These are phyloP conservation scores for Oreonectes daqikongensis DNA, from an alignment of 2,797 vertebrate genomes.

Conservation along the genomic window DNA sequence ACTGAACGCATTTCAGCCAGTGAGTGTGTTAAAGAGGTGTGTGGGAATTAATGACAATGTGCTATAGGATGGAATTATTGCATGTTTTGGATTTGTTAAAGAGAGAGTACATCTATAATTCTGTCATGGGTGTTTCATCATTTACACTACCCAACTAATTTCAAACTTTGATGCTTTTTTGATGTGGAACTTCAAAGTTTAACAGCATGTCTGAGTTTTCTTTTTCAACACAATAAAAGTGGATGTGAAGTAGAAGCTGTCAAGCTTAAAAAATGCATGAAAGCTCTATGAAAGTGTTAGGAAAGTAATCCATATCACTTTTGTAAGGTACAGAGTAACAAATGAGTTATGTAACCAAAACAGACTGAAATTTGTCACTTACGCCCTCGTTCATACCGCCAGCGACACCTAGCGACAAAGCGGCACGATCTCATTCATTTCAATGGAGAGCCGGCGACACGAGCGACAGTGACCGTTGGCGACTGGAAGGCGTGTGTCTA, in stretches of 20 bases:
- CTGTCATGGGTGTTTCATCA: background rate
- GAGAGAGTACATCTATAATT: background rate
- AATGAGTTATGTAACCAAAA: too few relatives aligned
- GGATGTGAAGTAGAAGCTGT: background rate
- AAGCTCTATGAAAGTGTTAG: background rate
- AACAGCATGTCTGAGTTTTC: too few relatives aligned
- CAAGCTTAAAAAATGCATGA: background rate
- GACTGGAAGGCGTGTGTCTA: too few relatives aligned
- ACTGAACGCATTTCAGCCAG: constrained; percentile 31
- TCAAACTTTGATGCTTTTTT: background rate
- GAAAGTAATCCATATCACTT: background rate
- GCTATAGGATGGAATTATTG: background rate
- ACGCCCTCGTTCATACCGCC: too few relatives aligned
- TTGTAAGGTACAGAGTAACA: background rate
- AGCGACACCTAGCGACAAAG: too few relatives aligned
- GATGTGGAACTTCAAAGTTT: background rate
- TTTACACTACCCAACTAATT: background rate
- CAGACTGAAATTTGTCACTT: background rate
- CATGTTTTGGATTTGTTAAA: background rate
- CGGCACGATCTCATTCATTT: too few relatives aligned
- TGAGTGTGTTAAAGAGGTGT: constrained; percentile 18
- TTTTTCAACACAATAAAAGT: background rate
- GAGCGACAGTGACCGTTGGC: too few relatives aligned
- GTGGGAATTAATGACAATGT: constrained; percentile 11
- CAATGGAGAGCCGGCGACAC: too few relatives aligned